Base-by-base conservation (phyloP, 2,888 invertebrate species). In the Dicycla oo region DNA sequence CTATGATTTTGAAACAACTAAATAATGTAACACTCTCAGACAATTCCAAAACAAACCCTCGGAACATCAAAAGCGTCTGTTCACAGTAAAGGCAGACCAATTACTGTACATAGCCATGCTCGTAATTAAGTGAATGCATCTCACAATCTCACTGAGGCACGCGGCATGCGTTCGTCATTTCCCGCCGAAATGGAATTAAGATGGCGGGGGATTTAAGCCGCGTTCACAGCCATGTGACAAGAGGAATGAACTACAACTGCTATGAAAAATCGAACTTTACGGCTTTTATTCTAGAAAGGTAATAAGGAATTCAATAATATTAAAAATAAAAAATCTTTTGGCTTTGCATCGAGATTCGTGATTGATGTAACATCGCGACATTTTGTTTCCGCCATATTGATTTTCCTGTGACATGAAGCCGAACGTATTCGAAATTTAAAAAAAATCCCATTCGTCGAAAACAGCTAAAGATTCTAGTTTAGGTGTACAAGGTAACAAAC, bases 61-160 rank as follows among this genome's bases (percentile, higher is more conserved):
- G 34, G 26, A 53, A 58, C 20, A 45, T n/a, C 26, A 58, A 51
- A 75, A 34, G 15, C 57, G 7, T 23, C 63, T 11, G 49, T 51
- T 51, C 58, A 51, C 62, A 38, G 20, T 13, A 56, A 45, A 65
- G 54, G 65, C 38, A 81, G 34, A 69, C 40, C 45, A 69, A 81
- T 78, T 68, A 81, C 45, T 26, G 51, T 56, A 51, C 64, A 45
- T 38, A 57, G 45, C n/a, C 45, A n/a, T 26, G 43, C 30, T 45
- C 49, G 54, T 82, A 78, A 82, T 82, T 64, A 80, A 69, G 66
- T 67, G 69, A 63, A 71, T 71, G 83, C 81, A 75, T 69, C 62
- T 43, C 57, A 54, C 53, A 83, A 75, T 69, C 62, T 43, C 57
- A 54, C 53, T 56, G 66, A 61, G 54, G 40, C 53, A 72, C 47